Conservation (phyloP, 2,113 vertebrate species). For the Caloenas nicobarica region DNA sequence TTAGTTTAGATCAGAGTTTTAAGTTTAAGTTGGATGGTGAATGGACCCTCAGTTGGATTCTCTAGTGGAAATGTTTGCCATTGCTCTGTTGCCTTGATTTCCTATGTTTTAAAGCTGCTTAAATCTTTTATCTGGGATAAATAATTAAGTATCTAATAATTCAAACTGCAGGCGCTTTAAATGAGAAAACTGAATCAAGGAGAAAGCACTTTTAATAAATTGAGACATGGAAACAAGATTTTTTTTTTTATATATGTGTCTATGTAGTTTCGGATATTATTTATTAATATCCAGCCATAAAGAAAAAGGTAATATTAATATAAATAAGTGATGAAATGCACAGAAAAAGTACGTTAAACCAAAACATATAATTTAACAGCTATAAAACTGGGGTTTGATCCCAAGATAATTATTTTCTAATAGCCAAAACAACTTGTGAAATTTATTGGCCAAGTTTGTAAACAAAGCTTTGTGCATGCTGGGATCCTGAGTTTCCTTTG, state of each 20-base stretch:
- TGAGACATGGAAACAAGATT: neutral
- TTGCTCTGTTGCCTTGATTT: neutral
- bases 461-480: neutral
- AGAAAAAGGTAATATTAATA: neutral
- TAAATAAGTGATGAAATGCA: neutral
- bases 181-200: neutral
- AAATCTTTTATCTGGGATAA: neutral
- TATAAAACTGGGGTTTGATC: neutral
- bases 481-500: neutral
- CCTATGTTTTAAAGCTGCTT: neutral
- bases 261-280: too few species aligned
- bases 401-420: neutral
- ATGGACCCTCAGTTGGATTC: neutral
- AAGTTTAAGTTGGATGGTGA: slow-evolving; percentile 19
- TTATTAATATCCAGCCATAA: neutral
- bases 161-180: neutral
- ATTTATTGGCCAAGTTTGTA: neutral
- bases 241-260: too few species aligned
- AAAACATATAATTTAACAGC: neutral
- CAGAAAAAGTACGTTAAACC: neutral
- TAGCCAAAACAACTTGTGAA: neutral
- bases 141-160: neutral
- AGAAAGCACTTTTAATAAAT: neutral
- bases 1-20: slow-evolving; percentile 51
- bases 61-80: neutral